These are phyloP conservation scores for Cantharis rufa DNA, from an alignment of 2,888 invertebrate genomes.

Conservation along the genomic window DNA sequence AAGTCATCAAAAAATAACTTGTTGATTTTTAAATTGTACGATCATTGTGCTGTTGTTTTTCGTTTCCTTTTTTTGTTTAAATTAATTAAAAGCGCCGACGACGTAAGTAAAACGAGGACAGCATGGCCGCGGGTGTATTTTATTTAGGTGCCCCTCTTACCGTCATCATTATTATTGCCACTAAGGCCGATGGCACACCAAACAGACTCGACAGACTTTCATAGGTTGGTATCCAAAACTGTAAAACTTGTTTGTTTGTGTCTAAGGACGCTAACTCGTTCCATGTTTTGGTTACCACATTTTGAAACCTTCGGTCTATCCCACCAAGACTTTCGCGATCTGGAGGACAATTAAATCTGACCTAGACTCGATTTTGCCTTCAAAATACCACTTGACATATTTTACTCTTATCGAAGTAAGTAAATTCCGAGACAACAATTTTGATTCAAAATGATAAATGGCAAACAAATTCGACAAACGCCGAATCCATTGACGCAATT, in stretches of 20 bases:
- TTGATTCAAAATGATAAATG: background rate
- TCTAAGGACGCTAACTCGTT: background rate
- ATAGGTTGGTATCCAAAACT: background rate
- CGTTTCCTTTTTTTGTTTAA: background rate
- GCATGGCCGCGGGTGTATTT: background rate
- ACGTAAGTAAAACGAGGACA: background rate
- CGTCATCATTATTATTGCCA: background rate
- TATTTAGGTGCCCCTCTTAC: background rate
- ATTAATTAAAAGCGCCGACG: background rate
- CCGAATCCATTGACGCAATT: background rate
- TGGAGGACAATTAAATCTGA: background rate
- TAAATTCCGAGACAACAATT: background rate
- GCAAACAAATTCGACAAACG: background rate
- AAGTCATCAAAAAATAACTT: constrained; percentile 12
- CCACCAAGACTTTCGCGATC: background rate
- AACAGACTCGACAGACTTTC: background rate
- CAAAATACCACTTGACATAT: background rate
- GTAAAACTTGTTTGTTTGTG: background rate
- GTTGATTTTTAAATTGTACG: constrained; percentile 7
- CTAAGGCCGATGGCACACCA: background rate
- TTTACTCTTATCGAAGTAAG: background rate
- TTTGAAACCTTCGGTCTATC: background rate
- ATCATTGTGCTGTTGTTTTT: background rate
- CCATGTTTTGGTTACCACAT: background rate
- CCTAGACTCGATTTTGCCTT: background rate